A percentile compares a stretch with the other conserved stretches of the same genome.
Conservation (phyloP, 2,797 vertebrate genomes). For the Anisognathus igniventris region DNA sequence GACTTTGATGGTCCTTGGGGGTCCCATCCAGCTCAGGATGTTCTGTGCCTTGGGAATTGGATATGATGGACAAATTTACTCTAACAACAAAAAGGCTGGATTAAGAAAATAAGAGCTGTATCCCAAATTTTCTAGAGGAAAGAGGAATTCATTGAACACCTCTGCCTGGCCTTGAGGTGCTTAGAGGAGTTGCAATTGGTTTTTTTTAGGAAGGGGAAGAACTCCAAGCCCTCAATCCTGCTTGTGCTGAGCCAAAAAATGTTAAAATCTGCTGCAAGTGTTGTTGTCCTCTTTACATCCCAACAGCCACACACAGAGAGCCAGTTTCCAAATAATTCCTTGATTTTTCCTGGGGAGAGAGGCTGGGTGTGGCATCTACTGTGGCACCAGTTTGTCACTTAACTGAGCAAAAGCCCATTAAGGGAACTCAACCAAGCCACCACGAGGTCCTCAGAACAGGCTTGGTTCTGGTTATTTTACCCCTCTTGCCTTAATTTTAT, state of each 20-base stretch:
- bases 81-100: fast-evolving
- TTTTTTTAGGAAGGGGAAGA: not conserved
- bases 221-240: fast-evolving
- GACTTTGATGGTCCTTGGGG: not conserved
- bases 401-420: not conserved
- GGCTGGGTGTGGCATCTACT: not conserved
- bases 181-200: fast-evolving
- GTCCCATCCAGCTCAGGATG: not conserved
- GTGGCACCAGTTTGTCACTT: not conserved
- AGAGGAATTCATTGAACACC: fast-evolving
- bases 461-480: not conserved
- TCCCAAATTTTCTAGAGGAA: fast-evolving
- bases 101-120: not conserved
- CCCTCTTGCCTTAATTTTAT: not conserved
- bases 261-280: not conserved
- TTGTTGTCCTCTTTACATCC: fast-evolving
- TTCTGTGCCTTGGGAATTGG: not conserved
- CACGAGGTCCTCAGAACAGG: fast-evolving
- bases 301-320: fast-evolving
- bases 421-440: not conserved
- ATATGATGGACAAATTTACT: fast-evolving
- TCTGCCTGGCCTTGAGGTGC: not conserved
- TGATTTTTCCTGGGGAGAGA: not conserved
- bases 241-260: fast-evolving
- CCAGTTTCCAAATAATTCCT: not conserved